Percentiles rank a stretch among this genome's conserved stretches.
phyloP scores from a whole-genome alignment of 2,888 invertebrate genomes.

The Molorchus minor region DNA sequence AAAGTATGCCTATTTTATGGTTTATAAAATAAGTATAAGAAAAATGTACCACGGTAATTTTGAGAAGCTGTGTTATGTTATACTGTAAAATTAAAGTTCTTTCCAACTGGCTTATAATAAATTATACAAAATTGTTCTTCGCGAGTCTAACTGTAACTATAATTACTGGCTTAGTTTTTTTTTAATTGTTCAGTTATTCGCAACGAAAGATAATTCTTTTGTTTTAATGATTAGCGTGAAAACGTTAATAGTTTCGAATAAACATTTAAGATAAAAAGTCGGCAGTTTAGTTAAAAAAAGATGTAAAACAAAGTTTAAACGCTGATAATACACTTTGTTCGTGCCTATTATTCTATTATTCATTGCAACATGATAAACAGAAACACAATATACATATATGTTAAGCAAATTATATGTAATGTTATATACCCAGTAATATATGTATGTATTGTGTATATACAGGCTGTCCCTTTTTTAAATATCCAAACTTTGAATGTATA shows the following conservation, averaged over 20 bases:
- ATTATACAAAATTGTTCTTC: slow-evolving; percentile 26
- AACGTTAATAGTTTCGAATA: slow-evolving; percentile 18
- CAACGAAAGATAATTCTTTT: slow-evolving; percentile 13
- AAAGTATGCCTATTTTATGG: too few species aligned
- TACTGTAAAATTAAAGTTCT: slow-evolving; percentile 12
- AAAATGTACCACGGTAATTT: too few species aligned
- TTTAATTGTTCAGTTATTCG: slow-evolving; percentile 14
- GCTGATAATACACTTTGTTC: slow-evolving; percentile 48
- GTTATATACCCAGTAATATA: neutral
- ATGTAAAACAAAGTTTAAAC: slow-evolving; percentile 38
- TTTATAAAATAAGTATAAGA: too few species aligned
- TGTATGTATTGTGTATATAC: too few species aligned
- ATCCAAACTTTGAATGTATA: too few species aligned
- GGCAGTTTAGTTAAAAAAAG: slow-evolving; percentile 33
- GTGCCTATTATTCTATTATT: slow-evolving; percentile 39
- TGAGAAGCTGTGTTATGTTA: slow-evolving; percentile 1
- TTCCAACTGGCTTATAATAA: slow-evolving; percentile 14
- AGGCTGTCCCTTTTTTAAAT: too few species aligned
- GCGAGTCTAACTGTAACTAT: slow-evolving; percentile 20
- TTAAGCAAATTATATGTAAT: slow-evolving; percentile 14
- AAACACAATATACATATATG: slow-evolving; percentile 6
- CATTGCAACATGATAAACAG: slow-evolving; percentile 36
- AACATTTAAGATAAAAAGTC: slow-evolving; percentile 16
- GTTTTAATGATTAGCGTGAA: slow-evolving; percentile 10
- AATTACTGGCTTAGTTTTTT: slow-evolving; percentile 24